Evolutionary conservation across 2,888 invertebrate species (phyloP).

Genomic region (Drosophila rubida): DNA sequence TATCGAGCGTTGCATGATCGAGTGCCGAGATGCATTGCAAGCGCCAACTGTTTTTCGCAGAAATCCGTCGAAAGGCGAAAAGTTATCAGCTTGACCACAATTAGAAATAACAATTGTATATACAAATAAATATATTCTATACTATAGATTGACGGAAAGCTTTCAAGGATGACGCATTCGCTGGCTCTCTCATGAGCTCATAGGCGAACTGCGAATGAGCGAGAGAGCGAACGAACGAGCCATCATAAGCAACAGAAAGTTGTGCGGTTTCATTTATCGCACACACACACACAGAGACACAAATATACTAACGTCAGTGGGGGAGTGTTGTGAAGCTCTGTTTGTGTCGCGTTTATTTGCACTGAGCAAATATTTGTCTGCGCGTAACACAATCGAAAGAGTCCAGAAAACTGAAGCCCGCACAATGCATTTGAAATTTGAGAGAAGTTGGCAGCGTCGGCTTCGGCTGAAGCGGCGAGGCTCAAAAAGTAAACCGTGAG

Average conservation of each 20-base stretch:
- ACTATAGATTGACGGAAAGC: conserved; percentile 9
- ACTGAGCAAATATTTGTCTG: conserved; percentile 53
- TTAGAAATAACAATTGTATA: conserved; percentile 18
- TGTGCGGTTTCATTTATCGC: conserved; percentile 39
- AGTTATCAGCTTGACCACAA: conserved; percentile 43
- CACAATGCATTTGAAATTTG: conserved; percentile 63
- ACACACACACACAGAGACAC: conserved; percentile 19
- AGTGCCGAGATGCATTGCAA: neutral
- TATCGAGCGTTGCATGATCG: conserved; percentile 16
- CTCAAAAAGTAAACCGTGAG: conserved; percentile 83
- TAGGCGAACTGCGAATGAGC: conserved; percentile 29
- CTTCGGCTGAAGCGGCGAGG: conserved; percentile 23
- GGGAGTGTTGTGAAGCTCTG: conserved; percentile 35
- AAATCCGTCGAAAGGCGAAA: conserved; percentile 8
- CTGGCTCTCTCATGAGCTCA: conserved; percentile 46
- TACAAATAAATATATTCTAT: neutral
- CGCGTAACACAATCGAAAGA: conserved; percentile 29
- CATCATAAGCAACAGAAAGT: conserved; percentile 38
- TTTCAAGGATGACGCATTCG: conserved; percentile 45
- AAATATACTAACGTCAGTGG: conserved; percentile 9
- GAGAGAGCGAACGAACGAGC: neutral
- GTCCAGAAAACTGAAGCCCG: conserved; percentile 50
- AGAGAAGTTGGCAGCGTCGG: conserved; percentile 61
- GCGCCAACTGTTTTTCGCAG: neutral
- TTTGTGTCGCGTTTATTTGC: conserved; percentile 35